Conservation (phyloP, 2,113 vertebrate species). For the Seriola aureovittata region DNA sequence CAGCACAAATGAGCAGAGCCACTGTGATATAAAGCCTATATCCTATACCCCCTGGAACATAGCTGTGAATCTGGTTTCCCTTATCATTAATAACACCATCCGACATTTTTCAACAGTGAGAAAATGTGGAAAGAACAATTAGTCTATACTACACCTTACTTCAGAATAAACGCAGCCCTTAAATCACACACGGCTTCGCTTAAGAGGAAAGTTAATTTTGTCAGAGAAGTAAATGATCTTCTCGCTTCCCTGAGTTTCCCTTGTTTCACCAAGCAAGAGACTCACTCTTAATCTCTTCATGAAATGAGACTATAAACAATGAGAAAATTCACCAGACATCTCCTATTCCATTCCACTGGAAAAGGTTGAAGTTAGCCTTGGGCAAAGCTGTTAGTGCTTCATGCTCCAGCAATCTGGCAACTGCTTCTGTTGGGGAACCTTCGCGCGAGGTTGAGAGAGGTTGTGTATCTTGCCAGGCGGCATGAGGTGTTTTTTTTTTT, state of each 20-base stretch:
- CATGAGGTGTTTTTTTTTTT: constrained; percentile 22
- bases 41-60: constrained; percentile 17
- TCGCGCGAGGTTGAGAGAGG: constrained; percentile 55
- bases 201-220: constrained; percentile 70
- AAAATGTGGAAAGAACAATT: constrained; percentile 47
- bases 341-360: constrained; percentile 67
- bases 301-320: constrained; percentile 79
- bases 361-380: constrained; percentile 82
- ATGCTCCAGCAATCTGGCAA: constrained; percentile 80
- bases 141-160: constrained; percentile 42
- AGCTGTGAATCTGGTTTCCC: not conserved
- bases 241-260: constrained; percentile 57
- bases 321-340: constrained; percentile 76
- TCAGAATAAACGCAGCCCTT: constrained; percentile 45
- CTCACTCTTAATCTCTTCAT: constrained; percentile 77
- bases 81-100: not conserved
- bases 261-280: constrained; percentile 68
- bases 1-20: constrained; percentile 23
- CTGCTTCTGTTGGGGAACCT: constrained; percentile 73
- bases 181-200: constrained; percentile 56
- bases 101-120: constrained; percentile 25
- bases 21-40: not conserved
- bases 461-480: constrained; percentile 61
- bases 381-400: constrained; percentile 81
- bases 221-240: constrained; percentile 75